These are phyloP conservation scores for Accipiter cooperii DNA, from an alignment of 2,113 vertebrate genomes.

Conservation along the genomic window DNA sequence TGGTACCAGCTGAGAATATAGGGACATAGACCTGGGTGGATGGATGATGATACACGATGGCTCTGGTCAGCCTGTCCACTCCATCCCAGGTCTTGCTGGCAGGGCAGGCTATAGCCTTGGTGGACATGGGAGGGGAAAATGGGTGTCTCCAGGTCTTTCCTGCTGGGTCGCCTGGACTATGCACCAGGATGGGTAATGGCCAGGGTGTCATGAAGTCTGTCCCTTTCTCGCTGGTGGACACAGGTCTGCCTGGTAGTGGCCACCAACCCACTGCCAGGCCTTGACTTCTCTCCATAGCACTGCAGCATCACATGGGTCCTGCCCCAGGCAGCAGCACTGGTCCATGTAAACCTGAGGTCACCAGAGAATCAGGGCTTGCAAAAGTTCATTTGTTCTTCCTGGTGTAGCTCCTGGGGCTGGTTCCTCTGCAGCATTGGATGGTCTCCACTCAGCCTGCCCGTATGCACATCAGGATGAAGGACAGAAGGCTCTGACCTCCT, in stretches of 20 bases:
- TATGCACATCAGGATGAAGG: rapidly evolving
- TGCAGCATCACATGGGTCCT: neutral
- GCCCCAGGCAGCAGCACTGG: neutral
- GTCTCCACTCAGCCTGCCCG: neutral
- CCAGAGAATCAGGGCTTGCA: neutral
- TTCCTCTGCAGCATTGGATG: neutral
- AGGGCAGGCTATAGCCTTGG: neutral
- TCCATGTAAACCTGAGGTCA: neutral
- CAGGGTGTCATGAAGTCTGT: neutral
- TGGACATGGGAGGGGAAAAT: neutral
- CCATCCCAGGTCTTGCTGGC: neutral
- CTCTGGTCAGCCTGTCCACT: neutral
- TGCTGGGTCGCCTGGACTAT: neutral
- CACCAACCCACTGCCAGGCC: neutral
- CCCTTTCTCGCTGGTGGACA: neutral
- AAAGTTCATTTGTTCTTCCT: neutral
- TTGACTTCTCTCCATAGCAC: neutral
- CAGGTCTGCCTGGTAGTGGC: neutral
- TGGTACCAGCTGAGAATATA: neutral
- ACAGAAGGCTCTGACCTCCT: neutral
- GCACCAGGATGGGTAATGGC: neutral
- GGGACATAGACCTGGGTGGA: neutral
- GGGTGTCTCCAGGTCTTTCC: neutral
- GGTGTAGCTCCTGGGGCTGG: neutral
- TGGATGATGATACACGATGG: rapidly evolving